phyloP scores from a whole-genome alignment of 1,140 invertebrate genomes.

The Hyles euphorbiae region DNA sequence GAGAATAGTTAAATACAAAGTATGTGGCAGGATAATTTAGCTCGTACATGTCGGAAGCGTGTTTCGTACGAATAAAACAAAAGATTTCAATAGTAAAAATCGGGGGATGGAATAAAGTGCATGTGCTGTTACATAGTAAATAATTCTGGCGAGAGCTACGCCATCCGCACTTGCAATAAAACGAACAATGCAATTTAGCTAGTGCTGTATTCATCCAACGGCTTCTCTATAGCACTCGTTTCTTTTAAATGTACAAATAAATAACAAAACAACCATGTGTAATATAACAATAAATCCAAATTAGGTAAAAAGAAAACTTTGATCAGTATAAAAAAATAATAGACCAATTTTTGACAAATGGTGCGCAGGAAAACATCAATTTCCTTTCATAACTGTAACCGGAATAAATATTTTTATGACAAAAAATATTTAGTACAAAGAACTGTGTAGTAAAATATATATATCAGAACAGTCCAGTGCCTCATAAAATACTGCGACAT shows the following conservation, averaged over 20 bases:
- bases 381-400: no score
- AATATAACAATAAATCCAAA: no score
- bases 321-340: no score
- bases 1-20: no score
- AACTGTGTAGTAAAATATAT: no score
- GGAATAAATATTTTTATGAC: no score
- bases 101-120: conserved; percentile 56
- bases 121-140: conserved; percentile 67
- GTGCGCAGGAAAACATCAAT: no score
- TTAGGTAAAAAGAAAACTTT: no score
- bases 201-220: conserved; percentile 56
- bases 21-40: no score
- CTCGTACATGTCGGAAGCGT: neutral
- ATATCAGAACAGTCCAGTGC: conserved; percentile 6
- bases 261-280: no score
- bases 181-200: conserved; percentile 70
- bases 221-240: conserved; percentile 40
- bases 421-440: neutral
- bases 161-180: conserved; percentile 64
- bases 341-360: no score
- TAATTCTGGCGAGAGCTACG: conserved; percentile 59
- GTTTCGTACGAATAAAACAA: conserved; percentile 35
- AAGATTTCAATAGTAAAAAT: conserved; percentile 52
- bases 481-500: conserved; percentile 46
- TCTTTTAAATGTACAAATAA: no score